Percentiles rank a stretch among this genome's conserved stretches.
Evolutionary conservation across 2,888 invertebrate species (phyloP).

Genomic region (Drosophila conformis): DNA sequence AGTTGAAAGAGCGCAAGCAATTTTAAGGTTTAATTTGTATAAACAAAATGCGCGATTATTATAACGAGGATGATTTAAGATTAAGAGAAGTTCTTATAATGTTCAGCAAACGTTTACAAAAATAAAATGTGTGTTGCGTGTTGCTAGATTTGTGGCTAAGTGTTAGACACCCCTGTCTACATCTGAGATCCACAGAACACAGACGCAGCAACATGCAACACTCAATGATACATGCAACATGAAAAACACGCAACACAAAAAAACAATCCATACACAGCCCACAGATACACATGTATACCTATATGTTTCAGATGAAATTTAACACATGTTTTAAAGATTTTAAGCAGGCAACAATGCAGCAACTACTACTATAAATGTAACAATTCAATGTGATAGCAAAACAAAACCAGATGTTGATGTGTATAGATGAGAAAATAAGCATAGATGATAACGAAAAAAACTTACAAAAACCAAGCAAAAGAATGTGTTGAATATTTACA

Average conservation of each 20-base stretch:
- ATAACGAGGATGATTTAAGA: conserved; percentile 24
- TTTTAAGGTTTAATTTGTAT: conserved; percentile 68
- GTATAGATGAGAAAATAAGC: conserved; percentile 70
- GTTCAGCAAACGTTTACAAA: conserved; percentile 60
- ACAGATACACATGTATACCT: conserved; percentile 52
- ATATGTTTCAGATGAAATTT: conserved; percentile 79
- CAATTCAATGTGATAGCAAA: conserved; percentile 84
- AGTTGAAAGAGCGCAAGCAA: conserved; percentile 68
- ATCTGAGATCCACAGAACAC: conserved; percentile 33
- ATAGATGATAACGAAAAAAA: conserved; percentile 65
- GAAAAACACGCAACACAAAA: conserved; percentile 32
- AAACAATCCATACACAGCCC: conserved; percentile 43
- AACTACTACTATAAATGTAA: conserved; percentile 84
- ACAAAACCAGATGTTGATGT: conserved; percentile 81
- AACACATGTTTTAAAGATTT: conserved; percentile 76
- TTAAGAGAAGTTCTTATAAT: conserved; percentile 44
- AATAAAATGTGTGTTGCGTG: conserved; percentile 48
- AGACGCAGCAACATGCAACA: conserved; percentile 25
- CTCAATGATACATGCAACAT: conserved; percentile 30
- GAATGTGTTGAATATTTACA: conserved; percentile 81
- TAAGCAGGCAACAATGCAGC: conserved; percentile 73
- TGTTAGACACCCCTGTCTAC: conserved; percentile 31
- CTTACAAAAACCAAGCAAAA: conserved; percentile 53
- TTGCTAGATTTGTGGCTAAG: not conserved
- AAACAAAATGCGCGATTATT: conserved; percentile 48